Conservation (phyloP, 1,140 invertebrate species). For the Tetranychus urticae region DNA sequence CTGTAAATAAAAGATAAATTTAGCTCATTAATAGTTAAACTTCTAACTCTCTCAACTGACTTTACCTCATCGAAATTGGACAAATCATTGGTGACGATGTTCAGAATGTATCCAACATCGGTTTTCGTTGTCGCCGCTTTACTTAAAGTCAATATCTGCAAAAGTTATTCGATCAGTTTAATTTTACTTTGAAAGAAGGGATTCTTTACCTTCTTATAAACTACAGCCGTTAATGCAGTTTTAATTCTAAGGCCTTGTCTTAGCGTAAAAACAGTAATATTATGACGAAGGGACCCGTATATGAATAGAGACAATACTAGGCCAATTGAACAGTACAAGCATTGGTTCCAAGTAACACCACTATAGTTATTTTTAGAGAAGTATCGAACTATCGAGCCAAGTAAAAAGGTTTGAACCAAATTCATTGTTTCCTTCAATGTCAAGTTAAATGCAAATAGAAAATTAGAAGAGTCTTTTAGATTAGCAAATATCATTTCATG, state of each 20-base stretch:
- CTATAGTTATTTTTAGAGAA: not conserved
- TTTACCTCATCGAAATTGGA: conserved; percentile 6
- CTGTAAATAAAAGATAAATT: not conserved
- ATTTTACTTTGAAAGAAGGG: not conserved
- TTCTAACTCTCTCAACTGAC: too few relatives aligned
- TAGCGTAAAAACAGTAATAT: not conserved
- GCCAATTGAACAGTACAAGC: not conserved
- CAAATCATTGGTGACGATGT: conserved; percentile 64
- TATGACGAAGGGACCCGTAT: not conserved
- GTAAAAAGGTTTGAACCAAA: not conserved
- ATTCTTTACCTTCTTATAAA: not conserved
- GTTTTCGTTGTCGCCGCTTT: conserved; percentile 41
- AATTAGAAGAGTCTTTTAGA: not conserved
- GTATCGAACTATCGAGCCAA: not conserved
- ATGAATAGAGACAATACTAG: not conserved
- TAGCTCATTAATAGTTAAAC: too few relatives aligned
- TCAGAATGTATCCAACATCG: conserved; percentile 65
- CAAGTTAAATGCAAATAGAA: not conserved
- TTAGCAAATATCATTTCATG: not conserved
- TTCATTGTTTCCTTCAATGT: not conserved
- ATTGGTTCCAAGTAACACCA: not conserved
- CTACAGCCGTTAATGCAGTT: not conserved
- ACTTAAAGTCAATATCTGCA: conserved; percentile 20
- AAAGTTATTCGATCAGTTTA: not conserved
- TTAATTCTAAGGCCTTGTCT: not conserved